These are phyloP conservation scores for Ooceraea biroi DNA, from an alignment of 1,140 invertebrate genomes.

Conservation along the genomic window DNA sequence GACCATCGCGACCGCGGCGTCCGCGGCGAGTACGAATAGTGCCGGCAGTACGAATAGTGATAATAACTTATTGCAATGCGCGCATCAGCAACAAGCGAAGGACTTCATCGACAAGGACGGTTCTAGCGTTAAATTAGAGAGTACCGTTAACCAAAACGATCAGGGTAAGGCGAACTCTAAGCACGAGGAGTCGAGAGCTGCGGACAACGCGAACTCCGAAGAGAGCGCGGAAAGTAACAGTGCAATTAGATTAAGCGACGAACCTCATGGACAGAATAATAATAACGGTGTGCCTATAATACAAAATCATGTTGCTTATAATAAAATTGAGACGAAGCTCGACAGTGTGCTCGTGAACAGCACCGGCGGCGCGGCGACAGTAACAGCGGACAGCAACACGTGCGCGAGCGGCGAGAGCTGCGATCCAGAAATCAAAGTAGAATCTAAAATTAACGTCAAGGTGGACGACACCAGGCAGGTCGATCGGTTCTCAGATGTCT, in stretches of 20 bases:
- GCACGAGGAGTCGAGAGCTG: conserved; percentile 64
- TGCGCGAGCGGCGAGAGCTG: conserved; percentile 70
- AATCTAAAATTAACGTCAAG: conserved; percentile 77
- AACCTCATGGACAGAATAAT: conserved; percentile 81
- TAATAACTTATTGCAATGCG: conserved; percentile 79
- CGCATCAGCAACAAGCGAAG: conserved; percentile 72
- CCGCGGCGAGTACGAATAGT: conserved; percentile 51
- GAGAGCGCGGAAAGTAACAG: conserved; percentile 70
- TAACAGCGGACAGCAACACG: conserved; percentile 58
- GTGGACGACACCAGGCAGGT: conserved; percentile 83
- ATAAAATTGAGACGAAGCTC: conserved; percentile 76
- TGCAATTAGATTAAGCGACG: conserved; percentile 77
- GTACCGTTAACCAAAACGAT: conserved; percentile 74
- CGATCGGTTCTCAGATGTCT: conserved; percentile 65
- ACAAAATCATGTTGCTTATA: conserved; percentile 83
- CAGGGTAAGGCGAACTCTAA: conserved; percentile 73
- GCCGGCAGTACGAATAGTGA: conserved; percentile 74
- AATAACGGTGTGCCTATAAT: conserved; percentile 84
- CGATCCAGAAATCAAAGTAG: conserved; percentile 74
- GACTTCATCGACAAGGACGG: conserved; percentile 72
- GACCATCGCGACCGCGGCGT: conserved; percentile 71
- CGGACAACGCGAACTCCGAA: conserved; percentile 64
- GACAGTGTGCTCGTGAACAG: conserved; percentile 68
- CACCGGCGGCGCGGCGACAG: conserved; percentile 38
- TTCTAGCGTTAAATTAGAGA: conserved; percentile 75